These are phyloP conservation scores for Tapirus indicus DNA, from an alignment of 2,797 vertebrate genomes.

Conservation along the genomic window DNA sequence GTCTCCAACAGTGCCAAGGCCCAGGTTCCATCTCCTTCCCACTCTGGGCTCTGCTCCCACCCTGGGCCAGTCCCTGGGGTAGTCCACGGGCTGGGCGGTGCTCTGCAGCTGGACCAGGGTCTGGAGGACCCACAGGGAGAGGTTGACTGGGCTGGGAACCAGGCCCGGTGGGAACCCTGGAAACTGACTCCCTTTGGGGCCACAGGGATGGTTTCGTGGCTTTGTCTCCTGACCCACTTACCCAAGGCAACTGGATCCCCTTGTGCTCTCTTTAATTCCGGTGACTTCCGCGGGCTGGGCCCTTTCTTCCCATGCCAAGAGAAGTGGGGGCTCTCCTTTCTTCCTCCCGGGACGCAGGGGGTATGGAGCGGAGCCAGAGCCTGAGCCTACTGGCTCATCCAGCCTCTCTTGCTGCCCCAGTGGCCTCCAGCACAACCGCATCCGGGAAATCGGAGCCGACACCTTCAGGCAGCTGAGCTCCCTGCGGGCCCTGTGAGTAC, in stretches of 20 bases:
- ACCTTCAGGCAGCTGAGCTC: constrained; percentile 94
- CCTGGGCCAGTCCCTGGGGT: background rate
- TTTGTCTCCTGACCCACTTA: constrained; percentile 75
- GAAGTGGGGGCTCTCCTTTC: constrained; percentile 57
- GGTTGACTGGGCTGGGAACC: constrained; percentile 55
- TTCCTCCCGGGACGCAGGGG: background rate
- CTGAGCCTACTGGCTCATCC: constrained; percentile 66
- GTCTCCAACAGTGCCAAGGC: background rate
- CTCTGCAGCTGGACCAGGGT: background rate
- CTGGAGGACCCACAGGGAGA: constrained; percentile 12
- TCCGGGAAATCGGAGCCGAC: constrained; percentile 92
- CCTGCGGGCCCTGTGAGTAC: constrained; percentile 94
- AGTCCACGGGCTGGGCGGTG: background rate
- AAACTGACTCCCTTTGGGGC: constrained; percentile 71
- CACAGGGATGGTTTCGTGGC: constrained; percentile 58
- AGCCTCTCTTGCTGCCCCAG: constrained; percentile 87
- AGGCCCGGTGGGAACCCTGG: constrained; percentile 69
- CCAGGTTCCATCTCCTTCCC: background rate
- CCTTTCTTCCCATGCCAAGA: constrained; percentile 66
- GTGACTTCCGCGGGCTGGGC: constrained; percentile 63
- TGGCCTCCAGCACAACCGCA: constrained; percentile 95
- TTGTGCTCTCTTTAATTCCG: constrained; percentile 47
- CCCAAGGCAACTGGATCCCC: constrained; percentile 73
- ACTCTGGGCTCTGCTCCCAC: background rate
- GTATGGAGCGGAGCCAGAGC: background rate